A percentile compares a stretch with the other conserved stretches of the same genome.
phyloP scores from a whole-genome alignment of 2,888 invertebrate species.

The Ditula angustiorana region DNA sequence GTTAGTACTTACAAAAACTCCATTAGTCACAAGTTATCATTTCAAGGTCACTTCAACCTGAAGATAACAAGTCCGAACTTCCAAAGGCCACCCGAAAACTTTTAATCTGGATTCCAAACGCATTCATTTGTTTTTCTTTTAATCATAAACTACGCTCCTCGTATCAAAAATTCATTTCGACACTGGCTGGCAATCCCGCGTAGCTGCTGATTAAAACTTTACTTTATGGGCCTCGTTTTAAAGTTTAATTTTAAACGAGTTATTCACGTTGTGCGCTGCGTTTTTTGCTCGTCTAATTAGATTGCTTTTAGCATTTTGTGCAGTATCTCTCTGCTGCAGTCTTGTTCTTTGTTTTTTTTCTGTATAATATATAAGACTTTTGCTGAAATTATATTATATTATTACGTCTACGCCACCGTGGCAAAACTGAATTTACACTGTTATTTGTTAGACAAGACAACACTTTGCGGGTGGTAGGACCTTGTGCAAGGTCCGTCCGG shows the following conservation, averaged over 20 bases:
- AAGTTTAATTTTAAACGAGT: conserved; percentile 54
- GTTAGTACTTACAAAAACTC: too few species aligned
- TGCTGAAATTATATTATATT: too few species aligned
- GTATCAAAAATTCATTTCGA: conserved; percentile 64
- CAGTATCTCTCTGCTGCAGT: conserved; percentile 4
- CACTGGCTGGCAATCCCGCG: conserved; percentile 24
- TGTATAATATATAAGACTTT: not conserved
- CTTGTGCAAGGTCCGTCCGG: too few species aligned
- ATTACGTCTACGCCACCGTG: too few species aligned
- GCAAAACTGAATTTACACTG: too few species aligned
- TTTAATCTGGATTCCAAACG: conserved; percentile 41
- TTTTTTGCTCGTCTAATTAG: conserved; percentile 32
- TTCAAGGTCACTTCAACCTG: conserved; percentile 3
- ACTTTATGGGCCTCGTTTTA: conserved; percentile 59
- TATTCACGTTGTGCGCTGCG: conserved; percentile 38
- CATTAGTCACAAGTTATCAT: not conserved
- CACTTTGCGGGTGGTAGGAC: too few species aligned
- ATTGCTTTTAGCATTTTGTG: conserved; percentile 29
- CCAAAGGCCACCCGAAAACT: conserved; percentile 14
- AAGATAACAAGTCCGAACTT: not conserved
- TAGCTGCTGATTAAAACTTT: conserved; percentile 56
- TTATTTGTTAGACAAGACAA: too few species aligned
- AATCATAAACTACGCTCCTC: conserved; percentile 55
- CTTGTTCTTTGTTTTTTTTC: conserved; percentile 6
- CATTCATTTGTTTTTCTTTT: conserved; percentile 51